Percentiles rank a stretch among this genome's conserved stretches.
These are phyloP conservation scores for Coreius guichenoti DNA, from an alignment of 2,797 vertebrate species.

Conservation along the genomic window DNA sequence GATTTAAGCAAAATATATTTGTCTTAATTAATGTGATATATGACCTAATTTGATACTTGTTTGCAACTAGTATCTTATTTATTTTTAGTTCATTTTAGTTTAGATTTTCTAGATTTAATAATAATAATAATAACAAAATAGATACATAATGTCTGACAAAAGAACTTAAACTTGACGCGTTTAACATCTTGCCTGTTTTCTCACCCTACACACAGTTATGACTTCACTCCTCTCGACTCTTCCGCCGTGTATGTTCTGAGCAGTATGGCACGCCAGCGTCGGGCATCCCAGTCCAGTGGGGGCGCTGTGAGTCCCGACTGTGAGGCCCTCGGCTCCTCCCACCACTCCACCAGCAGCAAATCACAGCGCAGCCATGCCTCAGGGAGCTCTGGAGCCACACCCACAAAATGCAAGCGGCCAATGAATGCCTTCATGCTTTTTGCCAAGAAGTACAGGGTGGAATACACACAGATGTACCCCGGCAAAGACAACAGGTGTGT, in stretches of 20 bases:
- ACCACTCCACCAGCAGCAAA: conserved; percentile 84
- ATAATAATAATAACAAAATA: too few relatives aligned
- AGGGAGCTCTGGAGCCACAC: conserved; percentile 90
- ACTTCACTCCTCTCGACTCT: conserved; percentile 97
- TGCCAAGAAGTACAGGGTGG: conserved; percentile 99
- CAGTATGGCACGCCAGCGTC: conserved; percentile 98
- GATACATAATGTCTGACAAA: not conserved
- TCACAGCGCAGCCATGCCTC: conserved; percentile 89
- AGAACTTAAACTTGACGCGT: not conserved
- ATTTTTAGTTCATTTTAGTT: not conserved
- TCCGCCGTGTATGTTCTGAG: conserved; percentile 98
- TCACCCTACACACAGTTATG: conserved; percentile 83
- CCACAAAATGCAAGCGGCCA: conserved; percentile 99
- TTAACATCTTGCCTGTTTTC: not conserved
- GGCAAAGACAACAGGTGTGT: conserved; percentile 98
- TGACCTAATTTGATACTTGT: not conserved
- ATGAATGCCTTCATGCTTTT: conserved; percentile 99
- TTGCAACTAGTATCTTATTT: not conserved
- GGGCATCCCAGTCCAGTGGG: conserved; percentile 90
- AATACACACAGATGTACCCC: conserved; percentile 99
- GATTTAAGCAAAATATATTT: not conserved
- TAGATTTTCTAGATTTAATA: not conserved
- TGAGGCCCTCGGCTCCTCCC: conserved; percentile 79
- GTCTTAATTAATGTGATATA: not conserved
- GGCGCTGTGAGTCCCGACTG: conserved; percentile 89